phyloP scores from a whole-genome alignment of 2,797 vertebrate species.

The Vireo griseus region DNA sequence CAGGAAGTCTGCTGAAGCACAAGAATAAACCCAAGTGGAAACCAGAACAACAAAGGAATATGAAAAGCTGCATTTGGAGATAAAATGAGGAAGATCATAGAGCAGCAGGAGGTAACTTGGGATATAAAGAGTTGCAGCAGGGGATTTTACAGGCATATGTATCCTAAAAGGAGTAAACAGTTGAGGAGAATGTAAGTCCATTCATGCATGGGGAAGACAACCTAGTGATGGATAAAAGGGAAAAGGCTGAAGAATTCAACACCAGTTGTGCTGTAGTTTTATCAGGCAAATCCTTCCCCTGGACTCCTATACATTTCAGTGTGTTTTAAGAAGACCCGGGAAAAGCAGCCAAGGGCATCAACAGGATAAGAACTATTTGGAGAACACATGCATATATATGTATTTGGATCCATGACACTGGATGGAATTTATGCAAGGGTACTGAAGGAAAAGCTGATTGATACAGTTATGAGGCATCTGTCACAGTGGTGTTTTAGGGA shows the following conservation, averaged over 20 bases:
- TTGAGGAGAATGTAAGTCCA: not conserved
- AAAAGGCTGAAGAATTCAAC: not conserved
- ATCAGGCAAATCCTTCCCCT: not conserved
- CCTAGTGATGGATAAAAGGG: not conserved
- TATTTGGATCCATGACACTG: not conserved
- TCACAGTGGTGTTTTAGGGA: not conserved
- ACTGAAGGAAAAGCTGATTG: not conserved
- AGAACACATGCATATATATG: not conserved
- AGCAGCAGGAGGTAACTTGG: not conserved
- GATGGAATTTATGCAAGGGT: not conserved
- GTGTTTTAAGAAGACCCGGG: not conserved
- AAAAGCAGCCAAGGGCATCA: not conserved
- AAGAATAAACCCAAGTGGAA: not conserved
- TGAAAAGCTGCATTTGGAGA: not conserved
- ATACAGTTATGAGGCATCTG: fast-evolving
- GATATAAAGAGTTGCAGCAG: not conserved
- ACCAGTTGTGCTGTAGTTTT: not conserved
- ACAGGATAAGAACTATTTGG: not conserved
- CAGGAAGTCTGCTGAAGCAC: not conserved
- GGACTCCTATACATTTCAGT: not conserved
- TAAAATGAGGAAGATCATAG: not conserved
- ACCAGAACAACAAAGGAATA: not conserved
- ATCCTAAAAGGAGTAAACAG: not conserved
- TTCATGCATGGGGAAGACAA: not conserved
- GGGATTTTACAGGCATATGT: not conserved